Evolutionary conservation across 2,888 invertebrate genomes (phyloP).

Genomic region (Cactoblastis cactorum): DNA sequence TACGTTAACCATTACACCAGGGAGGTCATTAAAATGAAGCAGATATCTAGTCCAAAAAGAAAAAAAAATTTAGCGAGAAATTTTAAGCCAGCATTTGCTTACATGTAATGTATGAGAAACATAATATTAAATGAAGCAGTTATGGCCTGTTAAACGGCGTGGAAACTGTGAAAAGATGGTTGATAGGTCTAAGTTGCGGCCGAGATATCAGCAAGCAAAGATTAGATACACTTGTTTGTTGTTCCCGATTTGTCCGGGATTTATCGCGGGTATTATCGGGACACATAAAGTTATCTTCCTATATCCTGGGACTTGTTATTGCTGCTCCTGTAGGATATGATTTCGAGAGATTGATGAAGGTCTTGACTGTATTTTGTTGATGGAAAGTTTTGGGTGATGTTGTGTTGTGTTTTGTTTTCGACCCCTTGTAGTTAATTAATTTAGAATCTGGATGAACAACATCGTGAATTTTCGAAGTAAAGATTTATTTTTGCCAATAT

Average conservation of each 20-base stretch:
- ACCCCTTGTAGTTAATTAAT: not conserved
- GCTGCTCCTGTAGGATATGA: conserved; percentile 5
- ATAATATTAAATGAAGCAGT: conserved; percentile 49
- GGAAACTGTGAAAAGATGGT: conserved; percentile 62
- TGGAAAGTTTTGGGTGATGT: not conserved
- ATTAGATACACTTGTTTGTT: conserved; percentile 21
- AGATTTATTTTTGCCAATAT: too few relatives aligned
- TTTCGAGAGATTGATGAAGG: conserved; percentile 5
- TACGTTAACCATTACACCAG: too few relatives aligned
- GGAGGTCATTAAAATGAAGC: too few relatives aligned
- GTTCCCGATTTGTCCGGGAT: conserved; percentile 1
- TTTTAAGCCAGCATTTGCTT: not conserved
- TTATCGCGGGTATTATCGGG: conserved; percentile 9
- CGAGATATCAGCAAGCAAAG: conserved; percentile 28
- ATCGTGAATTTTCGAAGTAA: too few relatives aligned
- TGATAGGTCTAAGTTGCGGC: conserved; percentile 47
- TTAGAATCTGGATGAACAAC: not conserved
- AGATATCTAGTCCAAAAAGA: too few relatives aligned
- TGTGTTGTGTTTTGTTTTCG: not conserved
- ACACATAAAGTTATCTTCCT: conserved; percentile 7
- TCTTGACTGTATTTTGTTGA: not conserved
- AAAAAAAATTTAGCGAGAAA: too few relatives aligned
- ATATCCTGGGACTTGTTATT: conserved; percentile 8
- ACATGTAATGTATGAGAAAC: conserved; percentile 30
- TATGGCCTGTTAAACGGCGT: conserved; percentile 59